These are phyloP conservation scores for Chloroceryle inda DNA, from an alignment of 2,797 vertebrate genomes.

Conservation along the genomic window DNA sequence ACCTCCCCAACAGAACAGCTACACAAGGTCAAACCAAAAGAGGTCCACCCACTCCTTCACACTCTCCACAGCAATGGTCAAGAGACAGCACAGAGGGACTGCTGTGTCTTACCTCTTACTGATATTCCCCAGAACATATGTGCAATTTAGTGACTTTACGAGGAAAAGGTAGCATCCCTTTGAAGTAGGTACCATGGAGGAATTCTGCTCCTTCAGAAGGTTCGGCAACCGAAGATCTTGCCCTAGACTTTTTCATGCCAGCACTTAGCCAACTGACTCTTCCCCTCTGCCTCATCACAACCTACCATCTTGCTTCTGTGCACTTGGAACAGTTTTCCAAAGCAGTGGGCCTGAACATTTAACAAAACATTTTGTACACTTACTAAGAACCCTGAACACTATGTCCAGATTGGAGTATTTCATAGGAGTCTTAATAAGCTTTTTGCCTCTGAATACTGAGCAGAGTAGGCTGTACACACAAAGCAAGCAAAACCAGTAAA, in stretches of 20 bases:
- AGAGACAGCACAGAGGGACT: neutral
- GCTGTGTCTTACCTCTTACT: neutral
- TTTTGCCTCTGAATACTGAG: neutral
- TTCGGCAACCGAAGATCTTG: neutral
- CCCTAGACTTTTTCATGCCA: neutral
- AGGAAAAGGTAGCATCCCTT: neutral
- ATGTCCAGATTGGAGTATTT: neutral
- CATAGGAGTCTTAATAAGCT: neutral
- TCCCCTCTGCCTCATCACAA: neutral
- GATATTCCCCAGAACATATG: neutral
- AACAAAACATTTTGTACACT: slow-evolving; percentile 17
- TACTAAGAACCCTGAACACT: neutral
- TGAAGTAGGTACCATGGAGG: neutral
- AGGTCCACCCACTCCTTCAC: neutral
- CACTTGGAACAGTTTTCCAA: neutral
- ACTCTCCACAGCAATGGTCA: neutral
- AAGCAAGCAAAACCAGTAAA: neutral
- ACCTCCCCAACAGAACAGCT: neutral
- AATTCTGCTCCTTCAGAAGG: neutral
- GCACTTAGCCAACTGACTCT: neutral
- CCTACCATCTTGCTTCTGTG: neutral
- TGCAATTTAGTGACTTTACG: neutral
- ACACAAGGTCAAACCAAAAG: neutral
- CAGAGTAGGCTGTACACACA: neutral
- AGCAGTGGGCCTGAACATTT: neutral